Percentiles rank a stretch among this genome's conserved stretches.
These are phyloP conservation scores for Octomys mimax DNA, from an alignment of 2,797 vertebrate species.

Conservation along the genomic window DNA sequence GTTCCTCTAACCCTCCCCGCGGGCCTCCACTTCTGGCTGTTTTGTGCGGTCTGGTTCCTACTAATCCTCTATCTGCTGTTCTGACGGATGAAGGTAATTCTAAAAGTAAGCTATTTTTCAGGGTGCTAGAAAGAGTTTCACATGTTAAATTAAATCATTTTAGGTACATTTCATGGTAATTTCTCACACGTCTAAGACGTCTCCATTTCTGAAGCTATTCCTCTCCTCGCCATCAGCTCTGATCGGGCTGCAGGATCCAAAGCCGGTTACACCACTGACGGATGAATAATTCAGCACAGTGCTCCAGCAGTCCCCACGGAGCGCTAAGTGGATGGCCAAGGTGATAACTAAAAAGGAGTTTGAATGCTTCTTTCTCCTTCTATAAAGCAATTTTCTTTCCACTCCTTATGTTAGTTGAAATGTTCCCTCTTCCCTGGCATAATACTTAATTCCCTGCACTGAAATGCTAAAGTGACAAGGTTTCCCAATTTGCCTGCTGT, in stretches of 20 bases:
- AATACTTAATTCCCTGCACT: not conserved
- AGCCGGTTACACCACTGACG: not conserved
- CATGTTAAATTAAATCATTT: conserved; percentile 1
- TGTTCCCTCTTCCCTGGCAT: not conserved
- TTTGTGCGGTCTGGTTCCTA: not conserved
- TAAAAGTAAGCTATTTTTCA: not conserved
- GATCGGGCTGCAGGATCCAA: conserved; percentile 40
- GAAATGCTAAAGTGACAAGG: conserved; percentile 40
- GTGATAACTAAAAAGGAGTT: not conserved
- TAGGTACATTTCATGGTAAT: conserved; percentile 9
- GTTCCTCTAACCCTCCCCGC: not conserved
- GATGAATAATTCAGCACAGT: conserved; percentile 70
- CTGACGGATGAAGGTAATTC: conserved; percentile 11
- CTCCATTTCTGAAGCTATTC: not conserved
- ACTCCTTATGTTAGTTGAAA: not conserved
- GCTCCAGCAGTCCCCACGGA: conserved; percentile 13
- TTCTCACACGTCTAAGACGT: conserved; percentile 8
- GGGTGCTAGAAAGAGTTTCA: not conserved
- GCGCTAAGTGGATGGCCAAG: not conserved
- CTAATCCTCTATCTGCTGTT: not conserved
- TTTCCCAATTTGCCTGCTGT: conserved; percentile 23
- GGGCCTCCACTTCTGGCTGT: not conserved
- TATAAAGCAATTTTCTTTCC: conserved; percentile 6
- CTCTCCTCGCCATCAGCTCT: not conserved
- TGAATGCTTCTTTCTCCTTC: conserved; percentile 28